These are phyloP conservation scores for Spatula versicolor DNA, from an alignment of 2,797 vertebrate species.

Conservation along the genomic window DNA sequence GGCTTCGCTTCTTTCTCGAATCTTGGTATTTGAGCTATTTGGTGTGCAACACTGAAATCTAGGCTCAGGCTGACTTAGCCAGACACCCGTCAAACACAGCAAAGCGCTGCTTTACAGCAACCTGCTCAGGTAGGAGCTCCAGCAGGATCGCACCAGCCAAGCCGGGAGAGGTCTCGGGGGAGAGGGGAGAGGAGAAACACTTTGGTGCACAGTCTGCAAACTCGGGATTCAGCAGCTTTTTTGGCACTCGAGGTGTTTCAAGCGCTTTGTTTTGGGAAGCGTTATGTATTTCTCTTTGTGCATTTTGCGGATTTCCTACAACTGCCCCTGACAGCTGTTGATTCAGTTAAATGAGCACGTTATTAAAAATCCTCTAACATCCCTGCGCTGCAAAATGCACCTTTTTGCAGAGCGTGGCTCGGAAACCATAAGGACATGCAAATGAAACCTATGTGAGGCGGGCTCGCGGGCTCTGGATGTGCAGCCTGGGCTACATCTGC, in stretches of 20 bases:
- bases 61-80: neutral
- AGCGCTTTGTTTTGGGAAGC: slow-evolving; percentile 79
- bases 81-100: neutral
- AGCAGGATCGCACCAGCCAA: slow-evolving; percentile 63
- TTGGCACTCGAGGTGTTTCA: slow-evolving; percentile 77
- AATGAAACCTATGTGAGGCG: slow-evolving; percentile 6
- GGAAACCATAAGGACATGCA: slow-evolving; percentile 32
- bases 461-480: neutral
- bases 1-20: neutral
- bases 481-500: neutral
- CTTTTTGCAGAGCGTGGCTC: slow-evolving; percentile 53
- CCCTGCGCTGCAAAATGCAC: slow-evolving; percentile 43
- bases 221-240: slow-evolving; percentile 69
- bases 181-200: slow-evolving; percentile 55
- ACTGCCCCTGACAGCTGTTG: slow-evolving; percentile 82
- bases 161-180: slow-evolving; percentile 56
- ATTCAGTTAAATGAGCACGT: slow-evolving; percentile 79
- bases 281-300: slow-evolving; percentile 75
- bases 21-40: neutral
- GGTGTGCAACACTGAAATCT: neutral
- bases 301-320: slow-evolving; percentile 79
- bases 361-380: slow-evolving; percentile 74
- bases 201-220: slow-evolving; percentile 68
- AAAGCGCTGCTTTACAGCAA: neutral
- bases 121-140: slow-evolving; percentile 70